Evolutionary conservation across 2,113 vertebrate genomes (phyloP).

Genomic region (Ceyx melanurus): DNA sequence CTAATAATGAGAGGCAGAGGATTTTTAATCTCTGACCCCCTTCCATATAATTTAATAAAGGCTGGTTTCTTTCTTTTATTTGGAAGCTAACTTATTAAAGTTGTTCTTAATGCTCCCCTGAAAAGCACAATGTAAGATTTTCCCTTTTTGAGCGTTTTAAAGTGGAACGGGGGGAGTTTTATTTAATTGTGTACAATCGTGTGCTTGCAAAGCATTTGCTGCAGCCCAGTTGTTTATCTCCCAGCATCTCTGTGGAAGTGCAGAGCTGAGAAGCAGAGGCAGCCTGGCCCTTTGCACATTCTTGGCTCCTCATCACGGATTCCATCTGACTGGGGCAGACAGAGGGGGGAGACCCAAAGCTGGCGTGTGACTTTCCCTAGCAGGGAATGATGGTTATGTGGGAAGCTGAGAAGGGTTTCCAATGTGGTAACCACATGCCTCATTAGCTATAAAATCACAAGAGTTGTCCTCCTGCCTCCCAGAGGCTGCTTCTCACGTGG

Average conservation of each 20-base stretch:
- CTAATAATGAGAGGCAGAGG: slow-evolving; percentile 82
- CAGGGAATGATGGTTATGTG: background rate
- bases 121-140: background rate
- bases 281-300: slow-evolving; percentile 24
- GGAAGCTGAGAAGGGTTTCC: slow-evolving; percentile 31
- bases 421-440: slow-evolving; percentile 53
- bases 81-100: slow-evolving; percentile 58
- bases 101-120: background rate
- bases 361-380: slow-evolving; percentile 22
- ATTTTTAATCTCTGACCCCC: slow-evolving; percentile 83
- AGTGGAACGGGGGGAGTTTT: background rate
- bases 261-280: slow-evolving; percentile 35
- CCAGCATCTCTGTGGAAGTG: slow-evolving; percentile 1
- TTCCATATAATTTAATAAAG: slow-evolving; percentile 78
- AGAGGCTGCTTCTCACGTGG: background rate
- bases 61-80: slow-evolving; percentile 75
- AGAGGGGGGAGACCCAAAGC: slow-evolving; percentile 13
- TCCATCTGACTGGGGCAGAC: slow-evolving; percentile 26
- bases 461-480: background rate
- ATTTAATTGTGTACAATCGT: background rate
- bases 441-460: slow-evolving; percentile 3
- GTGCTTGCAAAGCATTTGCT: background rate
- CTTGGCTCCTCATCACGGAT: background rate
- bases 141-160: background rate
- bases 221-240: background rate